Percentiles rank a stretch among this genome's conserved stretches.
Evolutionary conservation across 2,888 invertebrate species (phyloP).

Genomic region (Andrena praecox): DNA sequence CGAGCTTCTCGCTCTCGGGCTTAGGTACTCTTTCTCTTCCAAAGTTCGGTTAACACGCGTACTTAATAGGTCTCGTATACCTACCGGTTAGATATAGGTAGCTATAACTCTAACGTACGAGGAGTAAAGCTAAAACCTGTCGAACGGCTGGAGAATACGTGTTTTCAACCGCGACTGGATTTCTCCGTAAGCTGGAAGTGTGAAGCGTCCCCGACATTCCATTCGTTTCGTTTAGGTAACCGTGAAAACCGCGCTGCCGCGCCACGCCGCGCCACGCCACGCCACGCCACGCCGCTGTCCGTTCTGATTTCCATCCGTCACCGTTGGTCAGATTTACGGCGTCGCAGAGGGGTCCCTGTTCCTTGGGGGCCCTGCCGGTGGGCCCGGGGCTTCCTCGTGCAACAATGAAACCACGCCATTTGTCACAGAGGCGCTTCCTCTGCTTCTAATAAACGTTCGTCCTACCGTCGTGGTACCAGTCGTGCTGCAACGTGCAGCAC

Average conservation of each 20-base stretch:
- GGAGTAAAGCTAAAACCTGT: neutral
- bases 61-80: too few relatives aligned
- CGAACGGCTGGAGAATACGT: slow-evolving; percentile 4
- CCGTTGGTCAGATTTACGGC: slow-evolving; percentile 81
- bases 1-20: neutral
- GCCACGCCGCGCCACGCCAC: slow-evolving; percentile 16
- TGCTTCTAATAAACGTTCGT: slow-evolving; percentile 82
- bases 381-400: slow-evolving; percentile 76
- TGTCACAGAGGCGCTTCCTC: slow-evolving; percentile 84
- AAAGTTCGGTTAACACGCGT: too few relatives aligned
- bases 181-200: slow-evolving; percentile 12
- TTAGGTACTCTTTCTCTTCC: neutral
- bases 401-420: slow-evolving; percentile 84
- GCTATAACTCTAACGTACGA: neutral
- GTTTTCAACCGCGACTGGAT: neutral
- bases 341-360: slow-evolving; percentile 63
- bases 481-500: slow-evolving; percentile 76
- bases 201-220: slow-evolving; percentile 44
- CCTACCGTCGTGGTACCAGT: slow-evolving; percentile 68
- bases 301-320: slow-evolving; percentile 80
- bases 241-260: slow-evolving; percentile 64
- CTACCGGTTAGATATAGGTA: too few relatives aligned
- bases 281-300: slow-evolving; percentile 48
- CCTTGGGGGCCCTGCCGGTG: slow-evolving; percentile 56
- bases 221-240: slow-evolving; percentile 41